A percentile compares a stretch with the other conserved stretches of the same genome.
Evolutionary conservation across 2,797 vertebrate species (phyloP).

Genomic region (Schizopygopsis pylzovi): DNA sequence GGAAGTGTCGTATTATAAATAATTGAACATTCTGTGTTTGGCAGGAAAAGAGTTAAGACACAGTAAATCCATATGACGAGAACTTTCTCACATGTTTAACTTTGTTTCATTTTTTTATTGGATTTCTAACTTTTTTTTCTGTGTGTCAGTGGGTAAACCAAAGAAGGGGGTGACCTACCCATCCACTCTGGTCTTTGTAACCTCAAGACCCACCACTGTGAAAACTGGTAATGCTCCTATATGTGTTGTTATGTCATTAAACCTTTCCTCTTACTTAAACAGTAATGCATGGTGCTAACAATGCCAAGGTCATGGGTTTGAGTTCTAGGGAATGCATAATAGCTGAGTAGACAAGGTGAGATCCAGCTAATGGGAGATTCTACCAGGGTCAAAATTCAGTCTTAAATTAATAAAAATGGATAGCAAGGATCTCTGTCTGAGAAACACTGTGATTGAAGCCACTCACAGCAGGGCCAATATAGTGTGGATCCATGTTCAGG

Average conservation of each 20-base stretch:
- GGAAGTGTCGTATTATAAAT: too few species aligned
- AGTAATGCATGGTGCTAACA: not conserved
- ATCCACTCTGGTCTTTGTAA: constrained; percentile 84
- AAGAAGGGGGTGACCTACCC: constrained; percentile 93
- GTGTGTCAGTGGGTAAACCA: constrained; percentile 87
- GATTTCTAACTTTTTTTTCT: constrained; percentile 31
- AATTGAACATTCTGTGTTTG: too few species aligned
- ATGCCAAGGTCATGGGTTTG: too few species aligned
- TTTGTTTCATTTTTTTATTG: not conserved
- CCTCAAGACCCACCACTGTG: constrained; percentile 79
- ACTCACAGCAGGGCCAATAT: not conserved
- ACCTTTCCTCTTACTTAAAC: not conserved
- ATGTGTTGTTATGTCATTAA: not conserved
- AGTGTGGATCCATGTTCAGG: constrained; percentile 5
- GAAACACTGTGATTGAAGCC: not conserved
- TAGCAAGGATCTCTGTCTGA: not conserved
- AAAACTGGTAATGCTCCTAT: constrained; percentile 63
- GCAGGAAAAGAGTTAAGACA: not conserved
- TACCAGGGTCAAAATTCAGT: not conserved
- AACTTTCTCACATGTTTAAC: constrained; percentile 2
- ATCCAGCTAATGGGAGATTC: not conserved
- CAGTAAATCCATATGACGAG: not conserved
- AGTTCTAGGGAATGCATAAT: not conserved
- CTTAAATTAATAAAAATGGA: not conserved
- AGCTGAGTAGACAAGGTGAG: not conserved